Base-by-base conservation (phyloP, 1,140 invertebrate species). In the Acromyrmex charruanus region DNA sequence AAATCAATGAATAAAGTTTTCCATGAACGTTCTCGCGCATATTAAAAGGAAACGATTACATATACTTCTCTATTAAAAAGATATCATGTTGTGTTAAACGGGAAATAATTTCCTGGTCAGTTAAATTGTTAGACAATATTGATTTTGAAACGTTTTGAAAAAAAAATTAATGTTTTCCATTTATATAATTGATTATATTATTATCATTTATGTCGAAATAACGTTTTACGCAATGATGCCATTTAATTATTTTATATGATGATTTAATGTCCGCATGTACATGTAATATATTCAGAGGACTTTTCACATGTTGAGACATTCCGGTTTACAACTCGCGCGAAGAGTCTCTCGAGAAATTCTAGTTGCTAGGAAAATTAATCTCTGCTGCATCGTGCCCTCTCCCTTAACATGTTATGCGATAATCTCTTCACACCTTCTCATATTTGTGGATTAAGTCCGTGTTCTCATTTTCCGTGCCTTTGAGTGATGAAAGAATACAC, bases 351-450 rank as follows among this genome's bases (percentile, higher is more conserved):
- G 65, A 81, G 79, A 71, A 81, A 81, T 81, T 81, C 6, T 65
- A 81, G 79, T 69, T 21, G 79, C 28, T 53, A 14, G 49, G 61
- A 58, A 81, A 71, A 81, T 81, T 81, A 81, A 81, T 81, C 65
- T 71, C 10, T 35, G 16, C 31, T 21, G 10, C 21, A 31, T 71
- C 14, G 35, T 25, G 10, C 3, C n/a, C 3, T 10, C 31, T 16
- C 10, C 28, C 6, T 81, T 71, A 81, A 65, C 35, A 44, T 39
- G 79, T 81, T 71, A 81, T 51, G 31, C 65, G 79, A 81, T 81
- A 71, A 81, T 81, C 65, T 35, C 31, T 71, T 71, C 79, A 68
- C 65, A 58, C 35, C 35, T 81, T 71, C 79, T 71, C 65, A 35
- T 65, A 81, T 81, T 81, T 81, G 79, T 71, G 31, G 65, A 69